Percentiles rank a stretch among this genome's conserved stretches.
Conservation (phyloP, 2,888 invertebrate genomes). For the Choristoneura rosaceana region DNA sequence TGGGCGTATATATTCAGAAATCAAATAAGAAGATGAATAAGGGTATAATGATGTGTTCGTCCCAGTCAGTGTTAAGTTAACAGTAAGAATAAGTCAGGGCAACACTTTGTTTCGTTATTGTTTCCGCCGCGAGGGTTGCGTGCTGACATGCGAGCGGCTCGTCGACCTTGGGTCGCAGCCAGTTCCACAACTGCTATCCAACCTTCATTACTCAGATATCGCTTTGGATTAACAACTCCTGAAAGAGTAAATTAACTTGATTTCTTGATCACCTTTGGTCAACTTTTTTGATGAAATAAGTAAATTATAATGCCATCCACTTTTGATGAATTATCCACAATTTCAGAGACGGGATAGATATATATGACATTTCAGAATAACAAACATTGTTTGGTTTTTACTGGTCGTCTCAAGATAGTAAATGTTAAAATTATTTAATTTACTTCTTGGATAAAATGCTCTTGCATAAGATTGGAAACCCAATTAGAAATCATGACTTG, state of each 20-base stretch:
- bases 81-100: conserved; percentile 45
- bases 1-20: too few relatives aligned
- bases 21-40: too few relatives aligned
- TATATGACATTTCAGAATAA: background rate
- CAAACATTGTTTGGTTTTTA: background rate
- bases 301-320: background rate
- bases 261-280: conserved; percentile 11
- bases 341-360: too few relatives aligned
- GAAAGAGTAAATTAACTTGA: conserved; percentile 43
- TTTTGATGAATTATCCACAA: too few relatives aligned
- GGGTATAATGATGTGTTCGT: background rate
- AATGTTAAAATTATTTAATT: conserved; percentile 13
- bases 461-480: conserved; percentile 17
- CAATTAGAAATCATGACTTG: conserved; percentile 19
- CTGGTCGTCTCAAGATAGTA: background rate
- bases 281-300: background rate
- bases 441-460: background rate
- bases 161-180: conserved; percentile 60
- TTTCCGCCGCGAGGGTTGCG: conserved; percentile 59
- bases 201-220: conserved; percentile 48
- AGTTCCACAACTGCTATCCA: conserved; percentile 50
- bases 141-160: conserved; percentile 59
- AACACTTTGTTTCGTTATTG: conserved; percentile 49
- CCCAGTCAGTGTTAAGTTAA: background rate
- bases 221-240: conserved; percentile 47